Evolutionary conservation across 1,140 invertebrate species (phyloP), one percentile per base, ranked within the genome.

Genomic region (Drosophila leontia): DNA sequence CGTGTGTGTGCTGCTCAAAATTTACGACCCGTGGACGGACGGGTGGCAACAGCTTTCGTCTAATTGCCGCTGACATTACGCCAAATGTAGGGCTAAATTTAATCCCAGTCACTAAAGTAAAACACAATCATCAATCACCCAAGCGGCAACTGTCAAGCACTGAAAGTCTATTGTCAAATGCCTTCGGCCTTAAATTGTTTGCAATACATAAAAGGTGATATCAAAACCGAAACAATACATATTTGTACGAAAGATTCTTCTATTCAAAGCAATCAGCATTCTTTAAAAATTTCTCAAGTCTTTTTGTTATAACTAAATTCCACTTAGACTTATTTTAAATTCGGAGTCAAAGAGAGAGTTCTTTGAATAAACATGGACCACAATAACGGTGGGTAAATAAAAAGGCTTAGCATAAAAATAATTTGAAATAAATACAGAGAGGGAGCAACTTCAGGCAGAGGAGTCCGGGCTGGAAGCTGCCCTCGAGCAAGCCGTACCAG

Each of bases 1-100:
- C 41, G 42, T 51, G 75, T 13, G 79, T 29, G 47, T 23, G 29
- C 61, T 53, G 80, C 61, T 56, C 57, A 56, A 12, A 69, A 84
- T 88, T 88, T 90, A 84, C 63, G 74, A 80, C 48, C 50, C 58
- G 9, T 26, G 64, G 37, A 42, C 41, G 41, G 45, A 42, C 44
- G 41, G 45, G 35, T 47, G 19, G 58, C 29, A 59, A 69, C 72
- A 80, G 77, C 77, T 75, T 65, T 62, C 64, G 69, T 78, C 84
- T 87, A 87, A 87, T 90, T 87, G 84, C 68, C 62, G 26, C 68
- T 87, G 84, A 80, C 84, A 65, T 50, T 53, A 55, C 44, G 84
- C 85, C 84, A 88, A 80, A 19, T 64, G 60, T 42, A 57, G 53
- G 53, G 41, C 53, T 64, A 59, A 59, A 56, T 82, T 62, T 53